Conservation (phyloP, 2,113 vertebrate species). For the Thunnus maccoyii region DNA sequence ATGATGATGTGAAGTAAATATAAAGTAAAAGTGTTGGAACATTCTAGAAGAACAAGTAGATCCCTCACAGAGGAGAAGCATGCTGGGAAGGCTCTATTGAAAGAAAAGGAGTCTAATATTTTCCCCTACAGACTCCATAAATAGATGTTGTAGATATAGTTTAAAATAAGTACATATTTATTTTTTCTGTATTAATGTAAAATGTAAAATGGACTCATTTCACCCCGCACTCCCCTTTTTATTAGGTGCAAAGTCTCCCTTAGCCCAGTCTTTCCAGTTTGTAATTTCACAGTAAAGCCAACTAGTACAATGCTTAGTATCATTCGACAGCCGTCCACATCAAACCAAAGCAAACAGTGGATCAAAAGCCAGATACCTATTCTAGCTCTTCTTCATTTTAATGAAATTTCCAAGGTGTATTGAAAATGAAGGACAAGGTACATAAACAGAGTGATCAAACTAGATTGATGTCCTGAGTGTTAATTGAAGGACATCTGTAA, state of each 20-base stretch:
- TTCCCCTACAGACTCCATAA: conserved; percentile 19
- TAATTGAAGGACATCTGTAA: conserved; percentile 70
- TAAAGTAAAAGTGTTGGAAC: neutral
- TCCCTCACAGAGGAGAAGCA: neutral
- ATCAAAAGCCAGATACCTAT: conserved; percentile 58
- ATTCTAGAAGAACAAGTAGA: neutral
- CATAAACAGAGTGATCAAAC: conserved; percentile 65
- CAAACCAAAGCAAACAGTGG: conserved; percentile 76
- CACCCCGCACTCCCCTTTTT: conserved; percentile 9
- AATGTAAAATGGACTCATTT: conserved; percentile 13
- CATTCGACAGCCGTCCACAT: conserved; percentile 57
- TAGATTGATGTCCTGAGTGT: conserved; percentile 25
- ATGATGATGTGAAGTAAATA: neutral
- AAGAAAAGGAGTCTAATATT: neutral
- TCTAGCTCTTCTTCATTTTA: conserved; percentile 64
- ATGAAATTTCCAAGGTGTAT: conserved; percentile 74
- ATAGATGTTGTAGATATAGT: conserved; percentile 29
- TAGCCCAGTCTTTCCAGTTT: conserved; percentile 27
- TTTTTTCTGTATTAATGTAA: conserved; percentile 40
- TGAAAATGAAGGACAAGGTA: conserved; percentile 52
- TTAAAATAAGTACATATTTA: conserved; percentile 27
- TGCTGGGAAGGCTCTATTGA: neutral
- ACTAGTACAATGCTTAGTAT: conserved; percentile 49
- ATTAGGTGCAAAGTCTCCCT: conserved; percentile 50
- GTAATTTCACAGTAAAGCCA: conserved; percentile 62